Evolutionary conservation across 2,888 invertebrate genomes (phyloP).

Genomic region (Luperina nickerlii): DNA sequence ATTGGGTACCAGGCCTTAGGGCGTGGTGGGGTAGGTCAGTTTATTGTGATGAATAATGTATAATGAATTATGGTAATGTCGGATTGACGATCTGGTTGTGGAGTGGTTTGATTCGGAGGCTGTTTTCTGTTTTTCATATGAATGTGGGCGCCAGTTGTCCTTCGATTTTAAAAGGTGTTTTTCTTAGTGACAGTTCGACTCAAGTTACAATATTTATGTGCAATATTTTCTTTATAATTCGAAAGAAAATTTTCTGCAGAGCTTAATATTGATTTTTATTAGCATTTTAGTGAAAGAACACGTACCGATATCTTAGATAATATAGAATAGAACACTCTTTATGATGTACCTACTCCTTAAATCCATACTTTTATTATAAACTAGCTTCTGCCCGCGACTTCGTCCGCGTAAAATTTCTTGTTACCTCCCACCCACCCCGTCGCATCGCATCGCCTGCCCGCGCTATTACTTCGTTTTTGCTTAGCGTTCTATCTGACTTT

Average conservation of each 20-base stretch:
- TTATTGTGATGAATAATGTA: slow-evolving; percentile 76
- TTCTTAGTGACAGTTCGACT: background rate
- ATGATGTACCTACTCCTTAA: too few relatives aligned
- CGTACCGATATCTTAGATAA: background rate
- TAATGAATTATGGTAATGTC: slow-evolving; percentile 77
- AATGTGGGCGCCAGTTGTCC: slow-evolving; percentile 13
- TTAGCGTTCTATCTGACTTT: too few relatives aligned
- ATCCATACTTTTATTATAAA: too few relatives aligned
- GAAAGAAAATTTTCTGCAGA: background rate
- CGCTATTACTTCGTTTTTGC: too few relatives aligned
- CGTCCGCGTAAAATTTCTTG: too few relatives aligned
- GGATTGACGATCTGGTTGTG: slow-evolving; percentile 66
- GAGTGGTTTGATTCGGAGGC: slow-evolving; percentile 50
- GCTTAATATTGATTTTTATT: background rate
- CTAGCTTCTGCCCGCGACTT: too few relatives aligned
- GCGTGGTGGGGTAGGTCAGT: slow-evolving; percentile 76
- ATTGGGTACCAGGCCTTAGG: slow-evolving; percentile 63
- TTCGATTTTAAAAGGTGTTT: slow-evolving; percentile 11
- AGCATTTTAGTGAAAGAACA: too few relatives aligned
- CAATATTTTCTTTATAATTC: background rate
- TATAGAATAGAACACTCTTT: background rate
- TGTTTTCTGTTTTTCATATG: slow-evolving; percentile 39
- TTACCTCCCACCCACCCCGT: too few relatives aligned
- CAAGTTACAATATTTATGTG: background rate
- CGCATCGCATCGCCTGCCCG: too few relatives aligned